Conservation (phyloP, 1,140 invertebrate genomes). For the Apis florea region DNA sequence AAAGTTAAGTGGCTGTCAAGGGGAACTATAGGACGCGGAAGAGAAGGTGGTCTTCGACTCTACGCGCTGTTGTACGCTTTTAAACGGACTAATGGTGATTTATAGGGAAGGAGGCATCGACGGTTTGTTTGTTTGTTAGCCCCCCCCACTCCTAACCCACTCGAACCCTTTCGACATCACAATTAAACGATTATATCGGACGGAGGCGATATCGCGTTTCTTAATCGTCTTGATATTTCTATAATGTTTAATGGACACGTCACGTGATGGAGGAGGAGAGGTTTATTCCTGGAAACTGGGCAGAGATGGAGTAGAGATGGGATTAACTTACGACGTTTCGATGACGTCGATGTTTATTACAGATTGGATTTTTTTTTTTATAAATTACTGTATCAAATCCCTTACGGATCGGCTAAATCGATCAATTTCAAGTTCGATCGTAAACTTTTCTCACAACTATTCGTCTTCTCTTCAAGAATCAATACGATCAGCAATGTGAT, state of each 20-base stretch:
- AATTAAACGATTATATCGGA: constrained; percentile 14
- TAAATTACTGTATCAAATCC: no score
- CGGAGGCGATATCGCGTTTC: not conserved
- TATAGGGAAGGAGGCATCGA: constrained; percentile 24
- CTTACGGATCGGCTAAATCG: no score
- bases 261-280: no score
- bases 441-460: no score
- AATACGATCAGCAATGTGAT: no score
- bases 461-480: no score
- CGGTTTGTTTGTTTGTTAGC: constrained; percentile 22
- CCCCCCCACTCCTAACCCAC: not conserved
- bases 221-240: not conserved
- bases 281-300: no score
- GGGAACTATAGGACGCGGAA: constrained; percentile 36
- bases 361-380: no score
- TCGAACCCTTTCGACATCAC: constrained; percentile 17
- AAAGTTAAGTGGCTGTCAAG: constrained; percentile 32
- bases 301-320: no score
- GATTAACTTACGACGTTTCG: no score
- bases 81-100: constrained; percentile 42
- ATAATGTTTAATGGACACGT: not conserved
- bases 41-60: constrained; percentile 15
- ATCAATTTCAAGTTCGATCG: no score
- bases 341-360: no score
- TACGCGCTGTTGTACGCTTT: constrained; percentile 13